Conservation (phyloP, 2,113 vertebrate species). For the Furnarius figulus region DNA sequence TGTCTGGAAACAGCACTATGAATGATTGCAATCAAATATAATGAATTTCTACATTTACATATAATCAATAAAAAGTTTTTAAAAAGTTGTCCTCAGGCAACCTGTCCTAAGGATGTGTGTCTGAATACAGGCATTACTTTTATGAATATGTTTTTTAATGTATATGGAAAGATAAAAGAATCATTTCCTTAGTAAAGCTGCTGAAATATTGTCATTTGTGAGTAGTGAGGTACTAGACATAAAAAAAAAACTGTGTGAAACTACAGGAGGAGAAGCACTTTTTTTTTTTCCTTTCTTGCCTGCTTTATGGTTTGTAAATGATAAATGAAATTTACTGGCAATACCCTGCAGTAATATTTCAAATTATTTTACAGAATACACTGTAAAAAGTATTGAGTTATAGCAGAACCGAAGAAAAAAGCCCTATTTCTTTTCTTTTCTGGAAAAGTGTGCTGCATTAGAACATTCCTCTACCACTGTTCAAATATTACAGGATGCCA, state of each 20-base stretch:
- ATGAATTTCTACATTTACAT: not conserved
- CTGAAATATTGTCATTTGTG: conserved; percentile 17
- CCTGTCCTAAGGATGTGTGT: not conserved
- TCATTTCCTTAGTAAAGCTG: not conserved
- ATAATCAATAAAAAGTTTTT: not conserved
- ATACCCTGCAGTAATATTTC: conserved; percentile 17
- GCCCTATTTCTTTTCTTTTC: not conserved
- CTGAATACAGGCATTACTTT: not conserved
- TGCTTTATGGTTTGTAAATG: conserved; percentile 53
- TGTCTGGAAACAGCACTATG: not conserved
- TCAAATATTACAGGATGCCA: not conserved
- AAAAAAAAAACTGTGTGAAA: conserved; percentile 2
- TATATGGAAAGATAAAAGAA: not conserved
- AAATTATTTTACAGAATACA: conserved; percentile 11
- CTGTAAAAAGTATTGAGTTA: not conserved
- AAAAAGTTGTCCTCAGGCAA: not conserved
- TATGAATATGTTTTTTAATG: not conserved
- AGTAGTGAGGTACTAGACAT: not conserved
- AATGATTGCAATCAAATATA: not conserved
- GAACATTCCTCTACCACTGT: not conserved
- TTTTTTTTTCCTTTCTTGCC: not conserved
- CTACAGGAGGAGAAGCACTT: not conserved
- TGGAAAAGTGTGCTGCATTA: not conserved
- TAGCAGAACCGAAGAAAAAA: not conserved
- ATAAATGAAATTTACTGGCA: conserved; percentile 45